Percentiles rank a stretch among this genome's conserved stretches.
phyloP scores from a whole-genome alignment of 1,140 invertebrate genomes.

The Drosophila kepulauana region DNA sequence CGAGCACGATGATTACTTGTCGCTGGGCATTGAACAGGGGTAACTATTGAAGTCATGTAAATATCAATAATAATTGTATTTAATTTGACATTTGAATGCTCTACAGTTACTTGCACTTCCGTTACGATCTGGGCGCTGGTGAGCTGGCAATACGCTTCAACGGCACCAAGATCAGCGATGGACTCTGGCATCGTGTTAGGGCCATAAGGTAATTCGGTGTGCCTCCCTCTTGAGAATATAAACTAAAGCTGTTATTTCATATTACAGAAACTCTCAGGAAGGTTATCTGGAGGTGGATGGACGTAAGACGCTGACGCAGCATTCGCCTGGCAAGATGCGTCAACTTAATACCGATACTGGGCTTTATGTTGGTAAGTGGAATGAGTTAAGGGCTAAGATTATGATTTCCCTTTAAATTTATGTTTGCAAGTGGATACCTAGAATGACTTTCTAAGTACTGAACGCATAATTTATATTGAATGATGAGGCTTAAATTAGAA shows the following conservation, averaged over 20 bases:
- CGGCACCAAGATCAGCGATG: slow-evolving; percentile 94
- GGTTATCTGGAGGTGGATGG: slow-evolving; percentile 94
- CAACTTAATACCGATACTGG: slow-evolving; percentile 94
- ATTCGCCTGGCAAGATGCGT: slow-evolving; percentile 92
- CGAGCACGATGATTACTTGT: slow-evolving; percentile 92
- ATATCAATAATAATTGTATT: background rate
- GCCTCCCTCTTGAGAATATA: background rate
- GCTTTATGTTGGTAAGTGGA: slow-evolving; percentile 92
- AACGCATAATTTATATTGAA: too few relatives aligned
- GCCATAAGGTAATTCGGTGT: slow-evolving; percentile 90
- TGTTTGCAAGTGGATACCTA: too few relatives aligned
- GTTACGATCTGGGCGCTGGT: slow-evolving; percentile 91
- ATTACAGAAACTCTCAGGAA: slow-evolving; percentile 92
- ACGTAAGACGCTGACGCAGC: slow-evolving; percentile 90
- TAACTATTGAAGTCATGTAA: slow-evolving; percentile 84
- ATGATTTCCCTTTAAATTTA: too few relatives aligned
- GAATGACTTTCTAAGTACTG: too few relatives aligned
- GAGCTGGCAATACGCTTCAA: slow-evolving; percentile 94
- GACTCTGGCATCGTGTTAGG: slow-evolving; percentile 95
- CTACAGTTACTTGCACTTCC: slow-evolving; percentile 85
- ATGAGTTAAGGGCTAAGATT: too few relatives aligned
- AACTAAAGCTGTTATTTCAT: background rate
- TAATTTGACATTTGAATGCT: background rate
- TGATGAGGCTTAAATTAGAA: too few relatives aligned
- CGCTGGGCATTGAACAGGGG: slow-evolving; percentile 93